Conservation (phyloP, 2,113 vertebrate genomes). For the Triplophysa dalaica region DNA sequence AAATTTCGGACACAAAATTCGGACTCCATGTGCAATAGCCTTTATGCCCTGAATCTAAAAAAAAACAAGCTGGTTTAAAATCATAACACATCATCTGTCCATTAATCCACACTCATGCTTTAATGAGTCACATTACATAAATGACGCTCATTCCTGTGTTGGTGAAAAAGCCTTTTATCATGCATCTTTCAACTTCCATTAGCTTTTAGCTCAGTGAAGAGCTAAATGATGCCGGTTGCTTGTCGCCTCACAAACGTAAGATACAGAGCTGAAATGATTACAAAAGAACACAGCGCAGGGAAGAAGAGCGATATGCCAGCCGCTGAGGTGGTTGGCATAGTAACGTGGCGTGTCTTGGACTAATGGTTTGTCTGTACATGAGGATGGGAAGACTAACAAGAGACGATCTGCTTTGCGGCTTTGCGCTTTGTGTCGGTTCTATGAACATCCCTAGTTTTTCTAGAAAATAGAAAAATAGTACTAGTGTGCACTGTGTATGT, state of each 20-base stretch:
- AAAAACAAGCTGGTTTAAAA: conserved; percentile 3
- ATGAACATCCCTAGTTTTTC: background rate
- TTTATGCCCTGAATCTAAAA: background rate
- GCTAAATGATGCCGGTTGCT: conserved; percentile 21
- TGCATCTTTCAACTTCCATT: conserved; percentile 33
- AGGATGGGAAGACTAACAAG: background rate
- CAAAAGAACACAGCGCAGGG: conserved; percentile 7
- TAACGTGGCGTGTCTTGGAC: conserved; percentile 26
- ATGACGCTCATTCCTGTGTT: background rate
- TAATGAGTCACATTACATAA: conserved; percentile 33
- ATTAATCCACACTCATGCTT: background rate
- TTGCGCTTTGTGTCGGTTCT: background rate
- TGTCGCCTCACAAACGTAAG: conserved; percentile 33
- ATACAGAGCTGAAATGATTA: conserved; percentile 39
- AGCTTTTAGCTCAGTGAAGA: conserved; percentile 35
- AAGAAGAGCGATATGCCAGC: conserved; percentile 11
- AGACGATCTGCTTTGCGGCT: background rate
- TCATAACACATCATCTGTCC: background rate
- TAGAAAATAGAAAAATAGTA: no score
- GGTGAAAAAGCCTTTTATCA: conserved; percentile 32
- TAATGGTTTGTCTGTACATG: conserved; percentile 53
- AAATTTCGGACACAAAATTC: no score
- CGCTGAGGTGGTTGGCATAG: conserved; percentile 46
- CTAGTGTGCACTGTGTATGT: no score
- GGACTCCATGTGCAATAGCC: no score